Evolutionary conservation across 2,113 vertebrate genomes (phyloP).

Genomic region (Pavo muticus): DNA sequence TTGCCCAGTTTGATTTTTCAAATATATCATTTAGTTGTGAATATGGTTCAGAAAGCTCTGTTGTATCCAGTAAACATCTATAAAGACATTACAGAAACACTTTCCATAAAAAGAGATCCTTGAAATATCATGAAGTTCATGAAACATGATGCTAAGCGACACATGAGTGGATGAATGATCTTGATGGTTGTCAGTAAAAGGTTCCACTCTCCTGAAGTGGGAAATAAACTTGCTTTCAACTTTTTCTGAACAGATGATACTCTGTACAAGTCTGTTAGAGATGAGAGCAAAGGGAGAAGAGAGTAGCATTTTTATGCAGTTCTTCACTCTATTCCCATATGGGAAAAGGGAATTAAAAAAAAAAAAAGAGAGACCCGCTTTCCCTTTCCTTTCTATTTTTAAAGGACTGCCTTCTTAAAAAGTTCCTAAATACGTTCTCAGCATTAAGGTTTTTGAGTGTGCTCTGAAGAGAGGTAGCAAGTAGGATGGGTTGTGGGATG

Average conservation of each 20-base stretch:
- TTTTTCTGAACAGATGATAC: not conserved
- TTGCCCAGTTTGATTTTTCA: not conserved
- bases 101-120: not conserved
- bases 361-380: not conserved
- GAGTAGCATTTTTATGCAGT: not conserved
- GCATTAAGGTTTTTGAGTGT: not conserved
- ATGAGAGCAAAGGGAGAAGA: not conserved
- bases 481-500: not conserved
- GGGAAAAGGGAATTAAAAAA: not conserved
- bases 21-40: not conserved
- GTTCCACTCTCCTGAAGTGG: not conserved
- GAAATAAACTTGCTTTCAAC: not conserved
- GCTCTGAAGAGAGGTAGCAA: not conserved
- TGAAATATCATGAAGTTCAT: not conserved
- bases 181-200: not conserved
- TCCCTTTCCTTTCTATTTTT: conserved; percentile 1
- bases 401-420: not conserved
- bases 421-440: not conserved
- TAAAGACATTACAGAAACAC: not conserved
- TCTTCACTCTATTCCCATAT: not conserved
- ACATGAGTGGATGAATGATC: not conserved
- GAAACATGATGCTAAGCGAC: not conserved
- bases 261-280: not conserved
- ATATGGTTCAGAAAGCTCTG: not conserved
- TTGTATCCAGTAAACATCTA: not conserved